Percentiles rank a stretch among this genome's conserved stretches.
Evolutionary conservation across 92 coral and sea anemone species (phyloP).

Genomic region (Epizoanthus fatuus): DNA sequence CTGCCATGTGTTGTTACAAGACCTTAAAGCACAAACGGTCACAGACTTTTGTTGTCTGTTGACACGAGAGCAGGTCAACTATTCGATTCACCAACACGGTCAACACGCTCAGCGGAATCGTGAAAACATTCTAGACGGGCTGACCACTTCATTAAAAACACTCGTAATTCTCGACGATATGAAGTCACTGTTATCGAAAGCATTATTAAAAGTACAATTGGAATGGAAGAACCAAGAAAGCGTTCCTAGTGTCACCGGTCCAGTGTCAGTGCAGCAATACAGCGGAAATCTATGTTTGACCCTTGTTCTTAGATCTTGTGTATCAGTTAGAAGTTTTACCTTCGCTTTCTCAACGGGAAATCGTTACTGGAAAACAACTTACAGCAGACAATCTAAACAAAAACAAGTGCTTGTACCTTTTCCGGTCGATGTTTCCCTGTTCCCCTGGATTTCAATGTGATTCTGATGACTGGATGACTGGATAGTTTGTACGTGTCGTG

Average conservation of each 20-base stretch:
- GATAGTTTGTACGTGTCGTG: not conserved
- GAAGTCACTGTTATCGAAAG: not conserved
- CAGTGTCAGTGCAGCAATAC: not conserved
- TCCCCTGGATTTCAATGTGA: slow-evolving; percentile 1
- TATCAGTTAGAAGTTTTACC: not conserved
- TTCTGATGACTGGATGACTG: not conserved
- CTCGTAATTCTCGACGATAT: no score
- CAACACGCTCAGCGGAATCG: not conserved
- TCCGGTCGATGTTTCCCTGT: not conserved
- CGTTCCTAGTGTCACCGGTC: not conserved
- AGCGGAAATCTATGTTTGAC: not conserved
- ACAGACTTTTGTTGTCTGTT: slow-evolving; percentile 33
- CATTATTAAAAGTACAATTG: not conserved
- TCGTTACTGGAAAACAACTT: not conserved
- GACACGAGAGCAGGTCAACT: not conserved
- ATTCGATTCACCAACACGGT: not conserved
- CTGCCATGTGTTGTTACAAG: not conserved
- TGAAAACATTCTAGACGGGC: no score
- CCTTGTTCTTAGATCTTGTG: not conserved
- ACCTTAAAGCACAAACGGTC: not conserved
- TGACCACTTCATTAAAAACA: not conserved
- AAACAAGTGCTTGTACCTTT: slow-evolving; percentile 1
- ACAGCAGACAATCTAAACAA: not conserved
- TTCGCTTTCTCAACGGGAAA: slow-evolving; percentile 7
- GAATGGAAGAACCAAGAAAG: not conserved